Base-by-base conservation (phyloP, 2,797 vertebrate species). In the Coluber constrictor region DNA sequence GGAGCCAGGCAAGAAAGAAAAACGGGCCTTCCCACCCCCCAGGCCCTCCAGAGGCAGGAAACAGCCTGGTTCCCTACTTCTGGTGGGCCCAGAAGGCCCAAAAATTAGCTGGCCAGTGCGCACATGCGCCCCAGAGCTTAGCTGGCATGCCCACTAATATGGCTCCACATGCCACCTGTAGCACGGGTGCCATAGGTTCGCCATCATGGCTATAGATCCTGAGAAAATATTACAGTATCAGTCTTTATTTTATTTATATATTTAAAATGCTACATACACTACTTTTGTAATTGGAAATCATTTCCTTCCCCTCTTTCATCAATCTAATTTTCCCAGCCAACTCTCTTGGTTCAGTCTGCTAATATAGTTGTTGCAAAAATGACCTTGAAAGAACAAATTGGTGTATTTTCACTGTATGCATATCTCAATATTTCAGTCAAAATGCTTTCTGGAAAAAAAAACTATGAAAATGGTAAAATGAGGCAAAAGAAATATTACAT, bases 401-500 rank as follows among this genome's bases (percentile, higher is more conserved):
- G 5, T 79, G 29, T n/a, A 37, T 57, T 83, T 89, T 54, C 55
- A 79, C 56, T 90, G 86, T 89, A 94, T 87, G 94, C 89, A 83
- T 94, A 13, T 54, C 57, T 93, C 51, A 66, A 9, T 93, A 56
- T 94, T 88, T 92, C 91, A 93, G 90, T 89, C 88, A 86, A 43
- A 0, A 0, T 10, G 1, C 87, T 93, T 60, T 55, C 16, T 7
- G 92, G 92, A 94, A 92, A 66, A 92, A 92, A 93, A 94, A 88
- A 0, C 12, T 25, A 20, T 88, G 92, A 94, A 87, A 74, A 47
- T n/a, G 93, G 47, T 15, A 51, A 93, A 74, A 74, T 74, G n/a
- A 90, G 9, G 47, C 61, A 63, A 11, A 47, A 47, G 88, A 91
- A n/a, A 1, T 25, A 5, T 83, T 70, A 87, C 90, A 88, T 63